Conservation (phyloP, 2,113 vertebrate species). For the Saguinus midas region DNA sequence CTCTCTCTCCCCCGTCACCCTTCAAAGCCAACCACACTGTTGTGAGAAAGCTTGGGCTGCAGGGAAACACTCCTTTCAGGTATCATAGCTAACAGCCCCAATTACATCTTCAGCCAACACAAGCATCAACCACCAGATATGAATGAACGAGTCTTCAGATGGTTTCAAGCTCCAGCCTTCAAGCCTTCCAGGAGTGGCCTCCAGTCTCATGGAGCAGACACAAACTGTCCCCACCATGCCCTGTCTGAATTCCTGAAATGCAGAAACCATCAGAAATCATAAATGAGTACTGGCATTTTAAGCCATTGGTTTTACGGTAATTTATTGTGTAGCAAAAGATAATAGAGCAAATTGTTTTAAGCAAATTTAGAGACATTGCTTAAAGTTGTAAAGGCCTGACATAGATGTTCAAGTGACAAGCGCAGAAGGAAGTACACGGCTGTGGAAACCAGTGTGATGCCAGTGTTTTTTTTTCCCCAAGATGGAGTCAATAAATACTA, state of each 20-base stretch:
- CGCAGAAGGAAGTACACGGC: not conserved
- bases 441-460: not conserved
- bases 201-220: not conserved
- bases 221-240: not conserved
- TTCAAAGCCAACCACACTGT: not conserved
- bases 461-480: not conserved
- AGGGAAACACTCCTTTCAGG: not conserved
- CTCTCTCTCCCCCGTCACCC: not conserved
- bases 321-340: not conserved
- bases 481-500: not conserved
- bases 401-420: not conserved
- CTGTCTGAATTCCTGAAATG: not conserved
- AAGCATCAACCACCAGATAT: not conserved
- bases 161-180: not conserved
- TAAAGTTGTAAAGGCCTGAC: not conserved
- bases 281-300: not conserved
- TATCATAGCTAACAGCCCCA: not conserved
- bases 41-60: too few species aligned
- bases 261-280: not conserved
- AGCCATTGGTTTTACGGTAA: not conserved
- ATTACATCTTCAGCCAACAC: not conserved
- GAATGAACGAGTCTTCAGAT: not conserved
- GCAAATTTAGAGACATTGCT: not conserved
- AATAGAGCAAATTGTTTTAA: not conserved
- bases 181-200: not conserved